Evolutionary conservation across 2,113 vertebrate species (phyloP), one percentile per base, ranked within the genome.

Genomic region (Sinocyclocheilus maitianheensis): DNA sequence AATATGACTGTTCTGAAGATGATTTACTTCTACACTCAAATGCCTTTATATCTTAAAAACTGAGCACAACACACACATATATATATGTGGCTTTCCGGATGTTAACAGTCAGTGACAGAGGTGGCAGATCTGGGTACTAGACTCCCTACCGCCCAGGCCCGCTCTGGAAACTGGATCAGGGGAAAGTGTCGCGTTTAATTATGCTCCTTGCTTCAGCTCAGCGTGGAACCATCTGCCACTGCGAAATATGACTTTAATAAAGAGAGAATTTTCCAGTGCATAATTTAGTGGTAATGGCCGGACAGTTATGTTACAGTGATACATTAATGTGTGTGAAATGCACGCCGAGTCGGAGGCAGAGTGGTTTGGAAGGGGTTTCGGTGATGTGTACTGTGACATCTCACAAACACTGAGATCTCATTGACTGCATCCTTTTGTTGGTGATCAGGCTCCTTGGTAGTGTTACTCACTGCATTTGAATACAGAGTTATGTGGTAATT

Each of bases 101-200:
- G 30, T 53, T 87, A 80, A 84, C 53, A 37, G 18, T 55, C 65
- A 2, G 53, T 84, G 86, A 86, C 86, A 86, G 77, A 85, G 84
- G 74, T 77, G 84, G 60, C 75, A 67, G 58, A 72, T 76, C 55
- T 67, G 46, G 76, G 69, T 77, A 43, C 78, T 84, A 55, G n/a
- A 80, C 43, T 77, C 76, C 74, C 74, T 60, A 65, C 63, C 62
- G 40, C 81, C n/a, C 58, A 75, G 81, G 26, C 85, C 67, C 37
- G 30, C 67, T 53, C 86, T 74, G 81, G 88, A 88, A 88, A 89
- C 84, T 87, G 86, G 87, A 90, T 88, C 83, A 90, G 84, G 76
- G 80, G 82, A 89, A 89, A 80, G 89, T 91, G 85, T 92, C 89
- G 53, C 77, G 84, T 89, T 90, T 90, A 89, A 92, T 90, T 90